Evolutionary conservation across 2,113 vertebrate genomes (phyloP), one percentile per base, ranked within the genome.

Genomic region (Pelusios castaneus): DNA sequence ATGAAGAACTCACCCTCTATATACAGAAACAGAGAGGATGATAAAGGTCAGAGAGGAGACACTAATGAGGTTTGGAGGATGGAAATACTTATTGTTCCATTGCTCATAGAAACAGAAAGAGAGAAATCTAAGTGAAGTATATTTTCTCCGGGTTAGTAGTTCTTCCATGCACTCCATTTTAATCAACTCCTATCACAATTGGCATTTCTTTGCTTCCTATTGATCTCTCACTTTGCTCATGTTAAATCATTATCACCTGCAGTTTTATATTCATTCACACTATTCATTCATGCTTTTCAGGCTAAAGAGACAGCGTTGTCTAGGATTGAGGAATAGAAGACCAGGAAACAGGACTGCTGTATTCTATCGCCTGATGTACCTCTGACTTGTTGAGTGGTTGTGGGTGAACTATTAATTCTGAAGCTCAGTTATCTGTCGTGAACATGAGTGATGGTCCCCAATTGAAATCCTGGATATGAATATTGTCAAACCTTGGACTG

Each of bases 41-140:
- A 5, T 87, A 79, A 96, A 95, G 55, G 47, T 94, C 91, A 93
- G 81, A 73, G 24, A 67, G 55, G 81, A 45, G 73, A 29, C 45
- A 82, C 5, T 85, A 27, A 19, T 58, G 54, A 87, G 19, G 27
- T 9, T 43, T 49, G 6, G 47, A 91, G 56, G 56, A 77, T 85
- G 86, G 25, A 97, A 96, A 92, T 45, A 27, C 3, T 91, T 93
- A 67, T 86, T 56, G 89, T 96, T 91, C 82, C 76, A 81, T 89
- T 56, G 38, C 31, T 95, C 31, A 84, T 5, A 12, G 4, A 89
- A 90, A 45, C 9, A 93, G 89, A 95, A 94, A 92, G 82, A 90
- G 82, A 92, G 56, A 97, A 93, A 92, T 80, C 80, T 77, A 94
- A 90, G 88, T 1, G 38, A 79, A 87, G 25, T 1, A 3, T 27